Percentiles rank a stretch among this genome's conserved stretches.
Evolutionary conservation across 2,888 invertebrate species (phyloP).

Genomic region (Callinectes sapidus): DNA sequence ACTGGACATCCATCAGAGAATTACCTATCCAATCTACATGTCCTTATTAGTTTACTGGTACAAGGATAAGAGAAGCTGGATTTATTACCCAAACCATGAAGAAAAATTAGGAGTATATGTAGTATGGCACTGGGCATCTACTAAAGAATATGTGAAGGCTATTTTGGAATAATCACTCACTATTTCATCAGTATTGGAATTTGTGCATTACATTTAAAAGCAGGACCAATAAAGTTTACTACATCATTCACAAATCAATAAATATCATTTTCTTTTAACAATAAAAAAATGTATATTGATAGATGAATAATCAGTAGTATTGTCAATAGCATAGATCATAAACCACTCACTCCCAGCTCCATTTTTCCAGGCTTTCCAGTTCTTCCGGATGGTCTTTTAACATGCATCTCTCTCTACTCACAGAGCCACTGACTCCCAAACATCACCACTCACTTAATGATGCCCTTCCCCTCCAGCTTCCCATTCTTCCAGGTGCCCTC

Average conservation of each 20-base stretch:
- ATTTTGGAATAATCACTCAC: no score
- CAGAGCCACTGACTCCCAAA: no score
- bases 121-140: no score
- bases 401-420: neutral
- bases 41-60: neutral
- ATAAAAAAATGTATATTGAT: no score
- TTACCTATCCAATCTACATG: neutral
- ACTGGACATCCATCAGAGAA: no score
- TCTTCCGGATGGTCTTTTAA: slow-evolving; percentile 80
- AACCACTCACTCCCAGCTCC: slow-evolving; percentile 82
- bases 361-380: slow-evolving; percentile 81
- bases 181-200: no score
- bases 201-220: no score
- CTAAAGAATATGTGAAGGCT: no score
- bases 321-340: neutral
- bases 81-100: neutral
- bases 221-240: no score
- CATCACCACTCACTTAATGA: slow-evolving; percentile 56
- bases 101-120: no score
- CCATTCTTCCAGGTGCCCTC: slow-evolving; percentile 83
- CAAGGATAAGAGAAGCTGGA: neutral
- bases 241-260: no score
- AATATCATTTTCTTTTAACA: no score
- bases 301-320: neutral
- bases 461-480: slow-evolving; percentile 87